Evolutionary conservation across 2,888 invertebrate species (phyloP), one percentile per base, ranked within the genome.

Genomic region (Hypercompe scribonia): DNA sequence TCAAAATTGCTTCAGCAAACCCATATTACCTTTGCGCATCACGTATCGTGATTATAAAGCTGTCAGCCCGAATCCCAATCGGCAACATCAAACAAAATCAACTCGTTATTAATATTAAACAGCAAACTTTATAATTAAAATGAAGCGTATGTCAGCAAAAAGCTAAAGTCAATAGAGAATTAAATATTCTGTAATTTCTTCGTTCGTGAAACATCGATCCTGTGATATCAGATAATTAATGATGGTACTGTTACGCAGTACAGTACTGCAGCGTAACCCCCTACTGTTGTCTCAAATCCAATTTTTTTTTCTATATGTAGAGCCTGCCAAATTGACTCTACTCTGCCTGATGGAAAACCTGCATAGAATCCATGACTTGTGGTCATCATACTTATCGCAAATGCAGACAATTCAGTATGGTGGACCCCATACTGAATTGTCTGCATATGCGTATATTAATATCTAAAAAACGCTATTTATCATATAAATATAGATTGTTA

Each of bases 101-200:
- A 61, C 72, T 71, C 72, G 72, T 79, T 70, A 81, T 76, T 72
- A 77, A 81, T 79, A 79, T 78, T 81, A 73, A 78, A 77, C 78
- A 65, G 33, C 69, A 65, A 72, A 78, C 74, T 71, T 83, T 77
- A 77, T 83, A 72, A 83, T 83, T 75, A 72, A 68, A 69, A 54
- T 68, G 77, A 72, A 72, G 73, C 75, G 66, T 72, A 78, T 77
- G 81, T 77, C 76, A 79, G 71, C 68, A 71, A 70, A 81, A 75
- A 61, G 73, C 74, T 73, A 73, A 63, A 74, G 81, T 81, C 81
- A 83, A 78, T 82, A 77, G 73, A 42, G 73, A 68, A 78, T 81
- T 71, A 77, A 79, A 83, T 75, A 76, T 73, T 54, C 79, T 82
- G 78, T 77, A 83, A 82, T 83, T 83, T 83, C 33, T 66, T 15